Evolutionary conservation across 2,113 vertebrate species (phyloP).

Genomic region (Centropus bengalensis): DNA sequence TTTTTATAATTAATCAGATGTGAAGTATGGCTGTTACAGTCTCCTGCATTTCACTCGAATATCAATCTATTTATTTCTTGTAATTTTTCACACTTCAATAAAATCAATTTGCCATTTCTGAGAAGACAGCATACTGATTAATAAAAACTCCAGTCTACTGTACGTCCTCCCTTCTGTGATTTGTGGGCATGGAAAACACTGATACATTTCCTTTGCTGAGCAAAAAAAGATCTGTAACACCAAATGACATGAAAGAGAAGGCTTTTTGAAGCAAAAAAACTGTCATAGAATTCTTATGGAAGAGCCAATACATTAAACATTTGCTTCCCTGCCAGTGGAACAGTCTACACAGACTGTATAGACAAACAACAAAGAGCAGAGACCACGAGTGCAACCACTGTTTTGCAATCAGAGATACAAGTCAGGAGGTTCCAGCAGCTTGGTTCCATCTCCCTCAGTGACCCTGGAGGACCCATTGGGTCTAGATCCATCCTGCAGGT

Average conservation of each 20-base stretch:
- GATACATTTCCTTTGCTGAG: not conserved
- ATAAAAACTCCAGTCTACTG: not conserved
- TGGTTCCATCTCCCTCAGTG: not conserved
- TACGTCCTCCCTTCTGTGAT: not conserved
- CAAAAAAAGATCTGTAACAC: not conserved
- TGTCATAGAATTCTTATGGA: not conserved
- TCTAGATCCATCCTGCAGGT: not conserved
- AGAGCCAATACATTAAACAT: not conserved
- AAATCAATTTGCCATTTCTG: constrained; percentile 8
- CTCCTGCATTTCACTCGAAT: not conserved
- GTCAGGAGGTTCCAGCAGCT: not conserved
- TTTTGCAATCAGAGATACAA: not conserved
- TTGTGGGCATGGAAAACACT: not conserved
- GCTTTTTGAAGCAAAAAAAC: not conserved
- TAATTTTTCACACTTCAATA: not conserved
- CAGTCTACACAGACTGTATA: not conserved
- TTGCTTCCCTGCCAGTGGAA: not conserved
- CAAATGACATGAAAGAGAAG: not conserved
- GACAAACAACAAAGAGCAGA: not conserved
- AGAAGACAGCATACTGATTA: not conserved
- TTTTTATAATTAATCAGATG: not conserved
- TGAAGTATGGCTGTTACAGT: not conserved
- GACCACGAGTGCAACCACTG: not conserved
- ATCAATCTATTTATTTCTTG: not conserved
- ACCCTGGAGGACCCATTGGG: not conserved